Percentiles rank a stretch among this genome's conserved stretches.
Evolutionary conservation across 92 coral and sea anemone species (phyloP).

Genomic region (Chrysogorgia sp.): DNA sequence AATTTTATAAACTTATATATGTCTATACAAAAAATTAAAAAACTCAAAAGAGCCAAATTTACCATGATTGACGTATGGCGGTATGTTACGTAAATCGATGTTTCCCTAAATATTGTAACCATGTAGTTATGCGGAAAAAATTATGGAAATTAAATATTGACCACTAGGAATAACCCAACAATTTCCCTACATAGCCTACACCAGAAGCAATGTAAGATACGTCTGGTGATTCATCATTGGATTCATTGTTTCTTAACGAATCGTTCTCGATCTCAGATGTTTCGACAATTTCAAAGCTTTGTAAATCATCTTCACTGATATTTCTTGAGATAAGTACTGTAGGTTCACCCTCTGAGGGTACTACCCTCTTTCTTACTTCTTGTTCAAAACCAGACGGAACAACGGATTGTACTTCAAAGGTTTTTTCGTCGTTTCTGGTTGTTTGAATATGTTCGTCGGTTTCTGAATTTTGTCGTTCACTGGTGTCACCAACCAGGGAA

Average conservation of each 20-base stretch:
- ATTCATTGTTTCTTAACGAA: not conserved
- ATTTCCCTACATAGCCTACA: slow-evolving; percentile 24
- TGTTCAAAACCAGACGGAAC: not conserved
- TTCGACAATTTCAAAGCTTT: slow-evolving; percentile 18
- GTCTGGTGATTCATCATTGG: not conserved
- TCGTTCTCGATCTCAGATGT: slow-evolving; percentile 33
- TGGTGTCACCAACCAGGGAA: slow-evolving; percentile 48
- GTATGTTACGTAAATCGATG: too few species aligned
- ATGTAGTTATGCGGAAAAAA: not conserved
- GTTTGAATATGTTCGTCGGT: not conserved
- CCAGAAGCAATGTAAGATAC: slow-evolving; percentile 30
- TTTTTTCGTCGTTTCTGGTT: not conserved
- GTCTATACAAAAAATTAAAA: too few species aligned
- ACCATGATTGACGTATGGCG: too few species aligned
- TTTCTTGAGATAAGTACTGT: not conserved
- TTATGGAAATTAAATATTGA: not conserved
- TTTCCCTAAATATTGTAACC: not conserved
- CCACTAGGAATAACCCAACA: slow-evolving; percentile 20
- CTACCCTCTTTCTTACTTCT: not conserved
- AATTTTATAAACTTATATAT: too few species aligned
- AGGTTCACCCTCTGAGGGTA: not conserved
- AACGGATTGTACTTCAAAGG: not conserved
- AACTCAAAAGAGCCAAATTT: too few species aligned
- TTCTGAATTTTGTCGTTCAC: not conserved
- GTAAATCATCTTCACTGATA: slow-evolving; percentile 19